These are phyloP conservation scores for Tychaedon coryphoeus DNA, from an alignment of 2,113 vertebrate species.

Conservation along the genomic window DNA sequence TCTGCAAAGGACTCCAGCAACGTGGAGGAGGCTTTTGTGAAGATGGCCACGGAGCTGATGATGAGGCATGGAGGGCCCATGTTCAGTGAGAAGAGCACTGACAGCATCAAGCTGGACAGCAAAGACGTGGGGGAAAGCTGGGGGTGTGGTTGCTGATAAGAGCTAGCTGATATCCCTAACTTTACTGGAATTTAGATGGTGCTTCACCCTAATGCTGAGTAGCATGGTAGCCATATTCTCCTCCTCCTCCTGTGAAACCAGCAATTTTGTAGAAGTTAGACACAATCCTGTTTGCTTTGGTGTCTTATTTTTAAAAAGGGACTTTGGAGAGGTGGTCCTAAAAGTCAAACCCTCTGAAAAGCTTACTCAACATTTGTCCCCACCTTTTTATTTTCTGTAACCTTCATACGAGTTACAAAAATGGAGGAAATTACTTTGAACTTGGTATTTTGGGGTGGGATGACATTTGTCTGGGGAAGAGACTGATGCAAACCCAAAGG, in stretches of 20 bases:
- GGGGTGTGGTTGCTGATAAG: constrained; percentile 84
- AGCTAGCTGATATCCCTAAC: constrained; percentile 1
- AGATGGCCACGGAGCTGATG: constrained; percentile 85
- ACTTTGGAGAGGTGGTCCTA: constrained; percentile 15
- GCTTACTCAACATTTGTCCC: neutral
- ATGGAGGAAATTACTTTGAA: neutral
- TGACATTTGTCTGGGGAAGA: neutral
- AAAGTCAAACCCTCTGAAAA: constrained; percentile 11
- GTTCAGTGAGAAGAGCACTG: constrained; percentile 80
- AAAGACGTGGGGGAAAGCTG: constrained; percentile 80
- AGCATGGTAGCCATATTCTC: constrained; percentile 54
- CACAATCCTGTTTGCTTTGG: constrained; percentile 49
- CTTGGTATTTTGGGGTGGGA: neutral
- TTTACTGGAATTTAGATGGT: constrained; percentile 60
- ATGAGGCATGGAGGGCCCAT: constrained; percentile 84
- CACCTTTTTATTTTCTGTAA: constrained; percentile 3
- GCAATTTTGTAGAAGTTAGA: constrained; percentile 63
- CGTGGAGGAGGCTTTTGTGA: constrained; percentile 84
- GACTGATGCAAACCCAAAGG: neutral
- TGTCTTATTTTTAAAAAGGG: constrained; percentile 52
- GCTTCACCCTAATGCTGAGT: constrained; percentile 55
- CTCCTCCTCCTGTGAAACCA: constrained; percentile 58
- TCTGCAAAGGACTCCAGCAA: constrained; percentile 88
- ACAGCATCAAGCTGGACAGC: constrained; percentile 87
- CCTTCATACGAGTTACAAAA: neutral